Conservation (phyloP, 2,888 invertebrate genomes). For the Conops quadrifasciatus region DNA sequence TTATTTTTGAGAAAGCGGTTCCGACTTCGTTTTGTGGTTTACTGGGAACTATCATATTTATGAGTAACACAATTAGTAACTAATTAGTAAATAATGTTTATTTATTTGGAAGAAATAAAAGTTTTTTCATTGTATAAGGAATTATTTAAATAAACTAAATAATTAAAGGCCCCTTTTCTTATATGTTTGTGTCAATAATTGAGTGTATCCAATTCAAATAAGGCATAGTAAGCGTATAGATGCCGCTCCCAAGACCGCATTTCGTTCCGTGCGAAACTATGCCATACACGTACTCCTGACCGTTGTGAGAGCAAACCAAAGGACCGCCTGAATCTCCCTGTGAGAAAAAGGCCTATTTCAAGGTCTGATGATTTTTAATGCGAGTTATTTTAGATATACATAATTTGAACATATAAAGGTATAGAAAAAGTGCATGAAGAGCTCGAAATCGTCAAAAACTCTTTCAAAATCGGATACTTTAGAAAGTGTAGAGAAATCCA, state of each 20-base stretch:
- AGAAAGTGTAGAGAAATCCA: no score
- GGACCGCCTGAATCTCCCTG: constrained; percentile 64
- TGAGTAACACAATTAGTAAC: background rate
- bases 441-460: no score
- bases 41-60: no score
- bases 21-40: no score
- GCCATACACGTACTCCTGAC: constrained; percentile 56
- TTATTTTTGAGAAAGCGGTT: no score
- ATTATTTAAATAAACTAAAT: constrained; percentile 4
- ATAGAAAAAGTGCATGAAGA: background rate
- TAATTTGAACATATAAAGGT: background rate
- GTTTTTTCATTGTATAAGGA: background rate
- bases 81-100: background rate
- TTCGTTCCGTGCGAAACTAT: constrained; percentile 61
- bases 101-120: no score
- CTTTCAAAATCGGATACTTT: no score
- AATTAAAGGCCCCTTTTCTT: constrained; percentile 1
- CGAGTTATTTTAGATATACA: background rate
- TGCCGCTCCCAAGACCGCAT: constrained; percentile 60
- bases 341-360: background rate
- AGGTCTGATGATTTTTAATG: background rate
- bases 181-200: constrained; percentile 35
- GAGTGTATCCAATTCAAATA: constrained; percentile 58
- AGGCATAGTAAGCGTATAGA: constrained; percentile 61
- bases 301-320: constrained; percentile 55